These are phyloP conservation scores for Polypterus bichir DNA, from an alignment of 2,113 vertebrate genomes.

Conservation along the genomic window DNA sequence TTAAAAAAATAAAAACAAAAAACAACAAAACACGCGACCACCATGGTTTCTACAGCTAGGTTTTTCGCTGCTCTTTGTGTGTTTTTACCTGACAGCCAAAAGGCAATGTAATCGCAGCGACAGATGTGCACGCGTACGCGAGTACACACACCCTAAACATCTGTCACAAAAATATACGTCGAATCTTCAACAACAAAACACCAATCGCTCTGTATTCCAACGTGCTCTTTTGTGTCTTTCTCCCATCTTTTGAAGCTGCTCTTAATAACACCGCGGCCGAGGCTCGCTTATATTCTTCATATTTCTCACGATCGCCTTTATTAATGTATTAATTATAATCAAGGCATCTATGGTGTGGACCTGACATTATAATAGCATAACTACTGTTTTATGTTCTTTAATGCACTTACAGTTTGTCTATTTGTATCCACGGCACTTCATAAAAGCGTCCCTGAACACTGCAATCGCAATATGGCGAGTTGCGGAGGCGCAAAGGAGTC, in stretches of 20 bases:
- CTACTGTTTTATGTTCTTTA: background rate
- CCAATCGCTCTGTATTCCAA: too few species aligned
- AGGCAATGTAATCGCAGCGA: too few species aligned
- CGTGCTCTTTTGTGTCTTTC: background rate
- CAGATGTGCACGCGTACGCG: too few species aligned
- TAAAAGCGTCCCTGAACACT: conserved; percentile 17
- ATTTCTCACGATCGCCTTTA: background rate
- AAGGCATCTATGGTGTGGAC: background rate
- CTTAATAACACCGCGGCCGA: background rate
- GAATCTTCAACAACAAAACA: too few species aligned
- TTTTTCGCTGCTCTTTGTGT: too few species aligned
- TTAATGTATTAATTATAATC: background rate
- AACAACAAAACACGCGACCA: too few species aligned
- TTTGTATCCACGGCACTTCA: conserved; percentile 18
- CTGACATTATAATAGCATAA: background rate
- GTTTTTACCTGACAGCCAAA: too few species aligned
- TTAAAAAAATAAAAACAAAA: too few species aligned
- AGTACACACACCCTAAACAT: too few species aligned
- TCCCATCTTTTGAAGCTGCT: background rate
- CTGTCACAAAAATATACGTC: too few species aligned
- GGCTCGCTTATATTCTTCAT: conserved; percentile 8
- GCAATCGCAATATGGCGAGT: conserved; percentile 63
- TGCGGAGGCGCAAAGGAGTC: conserved; percentile 47
- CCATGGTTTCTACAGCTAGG: too few species aligned
- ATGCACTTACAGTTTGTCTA: conserved; percentile 27